These are phyloP conservation scores for Ophiodon elongatus DNA, from an alignment of 2,113 vertebrate genomes.

Conservation along the genomic window DNA sequence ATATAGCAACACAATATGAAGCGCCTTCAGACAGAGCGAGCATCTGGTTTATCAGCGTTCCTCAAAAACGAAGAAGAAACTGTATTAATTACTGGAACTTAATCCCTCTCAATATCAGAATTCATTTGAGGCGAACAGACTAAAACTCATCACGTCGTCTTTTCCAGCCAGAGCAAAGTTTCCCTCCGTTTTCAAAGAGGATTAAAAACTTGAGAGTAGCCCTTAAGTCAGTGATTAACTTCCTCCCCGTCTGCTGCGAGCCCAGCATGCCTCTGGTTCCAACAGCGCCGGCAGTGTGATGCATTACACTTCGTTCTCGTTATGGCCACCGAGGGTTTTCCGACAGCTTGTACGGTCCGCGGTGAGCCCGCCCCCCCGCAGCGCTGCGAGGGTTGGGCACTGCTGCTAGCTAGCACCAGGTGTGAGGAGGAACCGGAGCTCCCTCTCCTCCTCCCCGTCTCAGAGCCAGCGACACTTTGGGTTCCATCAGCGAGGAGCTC, in stretches of 20 bases:
- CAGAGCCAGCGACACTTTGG: slow-evolving; percentile 37
- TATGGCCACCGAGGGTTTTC: slow-evolving; percentile 68
- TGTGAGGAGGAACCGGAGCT: slow-evolving; percentile 61
- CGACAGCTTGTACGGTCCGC: slow-evolving; percentile 72
- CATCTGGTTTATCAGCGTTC: background rate
- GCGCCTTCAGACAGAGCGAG: too few species aligned
- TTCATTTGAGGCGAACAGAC: background rate
- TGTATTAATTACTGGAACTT: background rate
- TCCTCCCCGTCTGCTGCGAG: slow-evolving; percentile 55
- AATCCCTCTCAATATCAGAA: background rate
- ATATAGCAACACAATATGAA: background rate
- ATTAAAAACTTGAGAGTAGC: slow-evolving; percentile 56
- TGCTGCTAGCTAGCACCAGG: slow-evolving; percentile 68
- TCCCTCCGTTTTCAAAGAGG: slow-evolving; percentile 39
- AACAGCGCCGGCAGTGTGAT: slow-evolving; percentile 65
- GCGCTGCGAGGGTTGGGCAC: slow-evolving; percentile 60
- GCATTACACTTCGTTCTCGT: slow-evolving; percentile 66
- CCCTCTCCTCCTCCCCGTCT: slow-evolving; percentile 80
- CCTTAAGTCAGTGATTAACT: slow-evolving; percentile 72
- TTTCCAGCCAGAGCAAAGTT: slow-evolving; percentile 22
- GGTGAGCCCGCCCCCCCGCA: slow-evolving; percentile 61
- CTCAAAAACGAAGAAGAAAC: slow-evolving; percentile 1
- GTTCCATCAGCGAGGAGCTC: slow-evolving; percentile 38
- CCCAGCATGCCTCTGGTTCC: slow-evolving; percentile 64
- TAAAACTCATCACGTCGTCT: background rate